Percentiles rank a stretch among this genome's conserved stretches.
These are phyloP conservation scores for Aurelia aurita complex sp. Pacific DNA, from an alignment of 30 jellyfish, hydroid and myxozoan genomes.

Conservation along the genomic window DNA sequence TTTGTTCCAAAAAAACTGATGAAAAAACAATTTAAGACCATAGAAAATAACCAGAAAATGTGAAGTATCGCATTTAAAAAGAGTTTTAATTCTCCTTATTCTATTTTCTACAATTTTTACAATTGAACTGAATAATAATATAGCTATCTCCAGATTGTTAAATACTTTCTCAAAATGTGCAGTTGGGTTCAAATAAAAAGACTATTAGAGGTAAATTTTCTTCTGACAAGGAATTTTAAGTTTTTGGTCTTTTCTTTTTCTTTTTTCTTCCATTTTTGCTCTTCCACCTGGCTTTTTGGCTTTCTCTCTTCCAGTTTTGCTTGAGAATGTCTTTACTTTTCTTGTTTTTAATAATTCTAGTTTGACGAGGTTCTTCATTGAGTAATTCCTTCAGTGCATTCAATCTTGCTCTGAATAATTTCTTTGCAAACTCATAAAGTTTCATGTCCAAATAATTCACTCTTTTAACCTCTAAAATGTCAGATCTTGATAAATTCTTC, in stretches of 20 bases:
- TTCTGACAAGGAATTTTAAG: too few relatives aligned
- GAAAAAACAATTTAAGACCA: too few relatives aligned
- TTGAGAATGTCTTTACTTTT: conserved; percentile 20
- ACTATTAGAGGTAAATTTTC: too few relatives aligned
- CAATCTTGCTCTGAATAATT: conserved; percentile 53
- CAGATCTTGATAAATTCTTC: conserved; percentile 28
- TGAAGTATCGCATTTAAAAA: too few relatives aligned
- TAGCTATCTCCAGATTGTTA: too few relatives aligned
- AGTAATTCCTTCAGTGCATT: not conserved
- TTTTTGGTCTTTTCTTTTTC: not conserved
- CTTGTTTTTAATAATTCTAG: conserved; percentile 8
- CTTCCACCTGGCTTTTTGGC: not conserved
- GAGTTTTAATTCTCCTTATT: too few relatives aligned
- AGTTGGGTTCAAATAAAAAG: too few relatives aligned
- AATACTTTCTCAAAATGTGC: too few relatives aligned
- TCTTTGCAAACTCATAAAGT: conserved; percentile 75
- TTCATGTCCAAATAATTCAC: conserved; percentile 68
- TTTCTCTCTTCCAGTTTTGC: conserved; percentile 44
- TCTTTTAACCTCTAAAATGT: conserved; percentile 19
- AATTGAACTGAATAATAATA: too few relatives aligned
- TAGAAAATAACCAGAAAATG: too few relatives aligned
- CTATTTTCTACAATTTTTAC: too few relatives aligned
- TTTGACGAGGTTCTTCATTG: conserved; percentile 13
- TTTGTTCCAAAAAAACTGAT: too few relatives aligned
- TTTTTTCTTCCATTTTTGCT: not conserved